Base-by-base conservation (phyloP, 2,113 vertebrate genomes). In the Seriola dumerili region DNA sequence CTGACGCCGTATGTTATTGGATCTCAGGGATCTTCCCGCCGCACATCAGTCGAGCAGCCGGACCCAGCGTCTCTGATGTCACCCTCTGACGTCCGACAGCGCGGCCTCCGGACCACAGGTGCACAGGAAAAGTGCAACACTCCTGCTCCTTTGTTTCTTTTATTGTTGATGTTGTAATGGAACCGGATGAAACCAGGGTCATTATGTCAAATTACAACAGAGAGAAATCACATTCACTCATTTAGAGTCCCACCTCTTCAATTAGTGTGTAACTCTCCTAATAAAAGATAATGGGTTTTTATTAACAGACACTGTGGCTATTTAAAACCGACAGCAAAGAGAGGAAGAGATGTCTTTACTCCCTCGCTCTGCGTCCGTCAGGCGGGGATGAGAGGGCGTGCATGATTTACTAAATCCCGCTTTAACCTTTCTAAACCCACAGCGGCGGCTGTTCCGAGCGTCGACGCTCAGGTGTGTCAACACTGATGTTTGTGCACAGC, bases 1-100 rank as follows among this genome's bases (percentile, higher is more conserved):
- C 50, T 65, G 76, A 81, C 40, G 23, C 54, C 11, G 58, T n/a
- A 32, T 13, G 21, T 88, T 85, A 88, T 88, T 92, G 84, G 85
- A 90, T 85, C 63, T 74, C 79, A 58, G 77, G 61, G 29, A 57
- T 75, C 8, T 55, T 59, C 32, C 72, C 58, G n/a, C 52, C 23
- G 13, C 44, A 61, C 83, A 89, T 91, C 81, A 80, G 82, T 90
- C 86, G 88, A 82, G 46, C 46, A 23, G 64, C 71, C 55, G 83
- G 64, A 84, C 52, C 54, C 38, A 14, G 16, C 17, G 71, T 69
- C 81, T 72, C 72, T 6, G 17, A 59, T 78, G 25, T 78, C 40
- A 54, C 64, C 36, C 21, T 62, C 42, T 67, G 32, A 74, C 23
- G n/a, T 52, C 29, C 58, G 65, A 78, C 50, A 72, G 38, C 6